Conservation (phyloP, 1,140 invertebrate species). For the Matsumurasca onukii region DNA sequence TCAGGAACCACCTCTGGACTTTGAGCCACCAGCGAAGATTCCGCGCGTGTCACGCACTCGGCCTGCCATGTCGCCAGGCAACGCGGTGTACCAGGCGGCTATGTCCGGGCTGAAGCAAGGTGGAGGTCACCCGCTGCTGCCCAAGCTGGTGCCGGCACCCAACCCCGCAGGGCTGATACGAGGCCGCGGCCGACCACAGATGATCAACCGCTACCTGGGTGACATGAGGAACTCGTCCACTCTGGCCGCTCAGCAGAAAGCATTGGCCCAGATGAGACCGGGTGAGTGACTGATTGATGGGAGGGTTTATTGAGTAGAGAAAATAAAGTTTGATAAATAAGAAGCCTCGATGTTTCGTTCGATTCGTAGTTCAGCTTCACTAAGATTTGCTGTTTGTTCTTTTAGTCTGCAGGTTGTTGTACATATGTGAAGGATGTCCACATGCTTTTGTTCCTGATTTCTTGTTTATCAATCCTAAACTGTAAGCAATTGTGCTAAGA, state of each 20-base stretch:
- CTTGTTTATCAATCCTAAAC: too few species aligned
- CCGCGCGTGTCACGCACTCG: slow-evolving; percentile 65
- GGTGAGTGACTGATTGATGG: slow-evolving; percentile 33
- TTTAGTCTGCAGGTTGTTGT: too few species aligned
- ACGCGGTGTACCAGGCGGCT: slow-evolving; percentile 43
- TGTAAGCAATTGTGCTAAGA: too few species aligned
- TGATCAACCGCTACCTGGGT: slow-evolving; percentile 38
- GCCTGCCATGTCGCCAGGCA: slow-evolving; percentile 43
- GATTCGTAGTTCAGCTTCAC: background rate
- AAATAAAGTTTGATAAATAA: too few species aligned
- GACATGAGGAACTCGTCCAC: slow-evolving; percentile 24
- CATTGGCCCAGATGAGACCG: slow-evolving; percentile 33
- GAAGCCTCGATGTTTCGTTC: slow-evolving; percentile 10
- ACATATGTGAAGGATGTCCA: too few species aligned
- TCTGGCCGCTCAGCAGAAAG: slow-evolving; percentile 23
- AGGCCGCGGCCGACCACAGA: slow-evolving; percentile 49
- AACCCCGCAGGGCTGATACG: slow-evolving; percentile 41
- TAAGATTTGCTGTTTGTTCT: too few species aligned
- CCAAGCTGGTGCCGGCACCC: slow-evolving; percentile 53
- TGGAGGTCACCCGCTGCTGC: slow-evolving; percentile 55
- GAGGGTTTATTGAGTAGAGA: too few species aligned
- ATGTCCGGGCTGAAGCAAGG: slow-evolving; percentile 48
- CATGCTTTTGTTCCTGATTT: too few species aligned
- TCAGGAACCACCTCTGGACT: slow-evolving; percentile 78
- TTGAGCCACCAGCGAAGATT: slow-evolving; percentile 92